Evolutionary conservation across 2,888 invertebrate genomes (phyloP), one percentile per base, ranked within the genome.

Genomic region (Blastobasis lacticolella): DNA sequence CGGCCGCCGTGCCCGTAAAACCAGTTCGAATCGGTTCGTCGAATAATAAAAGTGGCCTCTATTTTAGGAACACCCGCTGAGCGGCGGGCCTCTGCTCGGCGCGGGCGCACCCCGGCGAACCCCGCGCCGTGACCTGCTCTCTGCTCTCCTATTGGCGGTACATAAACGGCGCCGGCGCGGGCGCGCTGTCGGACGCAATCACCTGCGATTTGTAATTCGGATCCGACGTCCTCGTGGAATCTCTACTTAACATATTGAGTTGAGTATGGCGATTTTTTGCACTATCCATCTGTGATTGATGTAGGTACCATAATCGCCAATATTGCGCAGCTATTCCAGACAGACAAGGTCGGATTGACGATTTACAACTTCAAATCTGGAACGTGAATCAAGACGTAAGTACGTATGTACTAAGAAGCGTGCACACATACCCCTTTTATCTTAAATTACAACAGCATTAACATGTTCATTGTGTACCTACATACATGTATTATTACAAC

Each of bases 11-110:
- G 54, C 65, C 71, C 71, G 73, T 75, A 74, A 78, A 84, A 83
- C 84, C 79, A 78, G 82, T 81, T 76, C 69, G 72, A 74, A 77
- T 76, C 71, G 70, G 71, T 80, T 78, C 76, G 72, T 71, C 73
- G 78, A 79, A 82, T 72, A 78, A 78, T 78, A 78, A 76, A 73
- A 75, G 71, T 74, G 69, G 76, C 73, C 78, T 81, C 80, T 81
- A 81, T 84, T 83, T 83, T 74, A 75, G 80, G 81, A 81, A 73
- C 78, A 66, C 66, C 67, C 68, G 78, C 72, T 73, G 75, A 66
- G 77, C 71, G 75, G 75, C 75, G 75, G 72, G 76, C 71, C 73
- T 73, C 73, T 64, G 52, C 52, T 45, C 10, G 44, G 36, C 41
- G 36, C 46, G n/a, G 7, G 46, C 48, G 38, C 42, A 6, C 9